Percentiles rank a stretch among this genome's conserved stretches.
These are phyloP conservation scores for Campylomormyrus numenius DNA, from an alignment of 2,113 vertebrate genomes.

Conservation along the genomic window DNA sequence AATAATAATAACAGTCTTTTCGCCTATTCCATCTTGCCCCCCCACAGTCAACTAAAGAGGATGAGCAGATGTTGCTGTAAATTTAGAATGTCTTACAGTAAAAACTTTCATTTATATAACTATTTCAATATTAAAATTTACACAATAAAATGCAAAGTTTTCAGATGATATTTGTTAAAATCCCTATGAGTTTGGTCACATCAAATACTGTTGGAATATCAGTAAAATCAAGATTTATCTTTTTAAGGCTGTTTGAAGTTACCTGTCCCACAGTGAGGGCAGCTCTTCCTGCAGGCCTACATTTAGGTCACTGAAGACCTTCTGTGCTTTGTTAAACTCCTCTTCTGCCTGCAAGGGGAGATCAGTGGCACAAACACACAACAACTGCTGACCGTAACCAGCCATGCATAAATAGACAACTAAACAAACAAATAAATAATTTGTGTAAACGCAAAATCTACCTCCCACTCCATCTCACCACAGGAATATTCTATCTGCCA, in stretches of 20 bases:
- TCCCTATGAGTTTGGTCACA: not conserved
- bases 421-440: not conserved
- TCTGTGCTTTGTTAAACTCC: slow-evolving; percentile 95
- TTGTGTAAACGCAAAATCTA: not conserved
- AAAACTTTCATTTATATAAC: not conserved
- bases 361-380: not conserved
- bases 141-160: not conserved
- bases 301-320: slow-evolving; percentile 94
- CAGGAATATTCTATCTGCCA: not conserved
- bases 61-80: not conserved
- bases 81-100: not conserved
- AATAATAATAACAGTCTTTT: too few relatives aligned
- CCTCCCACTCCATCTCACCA: not conserved
- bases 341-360: slow-evolving; percentile 83
- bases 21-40: not conserved
- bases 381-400: not conserved
- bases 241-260: not conserved
- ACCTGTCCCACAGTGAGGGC: slow-evolving; percentile 89
- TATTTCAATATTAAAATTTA: not conserved
- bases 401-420: not conserved
- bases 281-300: slow-evolving; percentile 88
- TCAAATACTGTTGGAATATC: not conserved
- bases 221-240: not conserved
- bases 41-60: not conserved
- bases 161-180: not conserved